Conservation (phyloP, 2,888 invertebrate species). For the Miltochrista miniata region DNA sequence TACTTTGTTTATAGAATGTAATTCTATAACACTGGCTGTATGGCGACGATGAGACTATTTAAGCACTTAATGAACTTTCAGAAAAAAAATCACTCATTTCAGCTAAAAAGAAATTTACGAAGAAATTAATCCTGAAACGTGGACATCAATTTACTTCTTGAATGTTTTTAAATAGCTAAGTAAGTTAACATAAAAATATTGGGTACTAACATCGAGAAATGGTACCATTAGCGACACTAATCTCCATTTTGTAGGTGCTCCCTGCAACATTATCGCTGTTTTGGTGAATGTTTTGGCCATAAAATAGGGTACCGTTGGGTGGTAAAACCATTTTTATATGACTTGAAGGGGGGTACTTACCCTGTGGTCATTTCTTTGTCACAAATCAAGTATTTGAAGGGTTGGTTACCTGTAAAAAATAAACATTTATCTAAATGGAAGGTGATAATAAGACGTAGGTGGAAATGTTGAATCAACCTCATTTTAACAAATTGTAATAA, state of each 20-base stretch:
- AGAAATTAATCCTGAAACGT: conserved; percentile 26
- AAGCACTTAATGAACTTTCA: background rate
- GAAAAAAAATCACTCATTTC: background rate
- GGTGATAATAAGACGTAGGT: no score
- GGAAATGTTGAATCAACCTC: no score
- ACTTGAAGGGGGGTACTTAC: background rate
- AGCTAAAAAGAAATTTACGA: conserved; percentile 10
- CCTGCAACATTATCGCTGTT: conserved; percentile 48
- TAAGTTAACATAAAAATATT: conserved; percentile 27
- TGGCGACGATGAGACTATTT: background rate
- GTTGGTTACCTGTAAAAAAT: no score
- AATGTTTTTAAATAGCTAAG: conserved; percentile 19
- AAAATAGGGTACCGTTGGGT: conserved; percentile 34
- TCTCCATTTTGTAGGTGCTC: conserved; percentile 65
- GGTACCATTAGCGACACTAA: conserved; percentile 72
- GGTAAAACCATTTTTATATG: no score
- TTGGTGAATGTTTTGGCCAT: conserved; percentile 58
- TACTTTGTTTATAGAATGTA: no score
- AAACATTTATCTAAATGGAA: no score
- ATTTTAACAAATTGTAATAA: no score
- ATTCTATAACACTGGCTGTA: no score
- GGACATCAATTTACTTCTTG: conserved; percentile 27
- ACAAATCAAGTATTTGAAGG: no score
- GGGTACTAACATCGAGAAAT: conserved; percentile 55
- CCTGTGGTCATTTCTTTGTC: no score